Base-by-base conservation (phyloP, 2,797 vertebrate genomes). In the Xiphorhynchus erythropygius region DNA sequence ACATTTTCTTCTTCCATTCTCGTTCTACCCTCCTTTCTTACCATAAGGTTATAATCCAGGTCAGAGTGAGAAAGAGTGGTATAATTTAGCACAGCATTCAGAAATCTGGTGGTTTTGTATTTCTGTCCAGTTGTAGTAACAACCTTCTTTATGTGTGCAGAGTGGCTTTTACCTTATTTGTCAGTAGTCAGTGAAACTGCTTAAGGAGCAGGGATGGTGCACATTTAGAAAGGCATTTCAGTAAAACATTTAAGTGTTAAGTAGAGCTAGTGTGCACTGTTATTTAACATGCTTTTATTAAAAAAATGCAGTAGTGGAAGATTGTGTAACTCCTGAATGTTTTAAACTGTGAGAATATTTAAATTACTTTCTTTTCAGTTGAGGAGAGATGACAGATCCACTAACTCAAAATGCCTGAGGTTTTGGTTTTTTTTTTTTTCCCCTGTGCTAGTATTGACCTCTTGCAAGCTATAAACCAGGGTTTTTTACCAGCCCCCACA, bases 201-300 rank as follows among this genome's bases (percentile, higher is more conserved):
- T 83, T 84, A 62, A 79, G 46, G 73, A 75, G 27, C 42, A 79
- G 69, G 65, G 68, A 55, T 81, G 73, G 91, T 95, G 75, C 55
- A 91, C 62, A 87, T 92, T 86, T 81, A 94, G 47, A 88, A 84
- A 90, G 65, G 37, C 62, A 52, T 84, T 92, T 89, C 59, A 60
- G 76, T 92, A 90, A 88, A 81, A 90, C 13, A 44, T 42, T 46
- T 70, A 83, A 80, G 82, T 69, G 85, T 87, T 89, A 96, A 86
- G 50, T 67, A 69, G 71, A 86, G 27, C 63, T 91, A 25, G 37
- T 84, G 57, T 57, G 37, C 39, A 21, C 70, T 93, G 64, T 88
- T 95, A 90, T 87, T 97, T 89, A 96, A 81, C 42, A 27, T 81
- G 75, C 10, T 90, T 96, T 77, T 74, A 65, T 95, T 93, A 25